A percentile compares a stretch with the other conserved stretches of the same genome.
These are phyloP conservation scores for Chamaetylas fuelleborni DNA, from an alignment of 2,113 vertebrate genomes.

Conservation along the genomic window DNA sequence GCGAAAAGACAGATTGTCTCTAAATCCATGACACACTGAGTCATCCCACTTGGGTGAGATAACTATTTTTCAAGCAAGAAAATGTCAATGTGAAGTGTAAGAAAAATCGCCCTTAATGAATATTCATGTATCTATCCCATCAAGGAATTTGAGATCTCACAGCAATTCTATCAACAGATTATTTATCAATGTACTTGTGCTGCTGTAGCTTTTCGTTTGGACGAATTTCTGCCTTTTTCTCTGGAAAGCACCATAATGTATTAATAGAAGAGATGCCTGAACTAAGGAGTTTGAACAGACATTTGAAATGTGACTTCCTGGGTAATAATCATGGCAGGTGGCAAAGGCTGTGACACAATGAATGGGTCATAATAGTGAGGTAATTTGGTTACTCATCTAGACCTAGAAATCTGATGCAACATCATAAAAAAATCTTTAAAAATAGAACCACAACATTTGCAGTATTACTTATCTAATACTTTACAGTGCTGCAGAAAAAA, in stretches of 20 bases:
- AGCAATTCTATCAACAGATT: not conserved
- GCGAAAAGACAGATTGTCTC: not conserved
- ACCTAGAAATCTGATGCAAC: not conserved
- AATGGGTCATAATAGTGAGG: not conserved
- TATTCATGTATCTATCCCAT: not conserved
- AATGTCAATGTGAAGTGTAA: conserved; percentile 21
- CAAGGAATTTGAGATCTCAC: not conserved
- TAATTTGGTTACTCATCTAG: not conserved
- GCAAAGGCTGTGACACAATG: not conserved
- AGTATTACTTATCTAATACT: not conserved
- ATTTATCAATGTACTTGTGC: not conserved
- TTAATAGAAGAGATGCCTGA: not conserved
- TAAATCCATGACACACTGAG: not conserved
- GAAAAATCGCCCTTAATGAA: not conserved
- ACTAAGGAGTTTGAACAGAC: not conserved
- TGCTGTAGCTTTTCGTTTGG: not conserved
- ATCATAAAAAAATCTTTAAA: not conserved
- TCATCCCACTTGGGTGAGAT: not conserved
- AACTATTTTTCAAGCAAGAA: not conserved
- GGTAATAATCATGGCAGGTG: not conserved
- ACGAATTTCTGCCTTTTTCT: not conserved
- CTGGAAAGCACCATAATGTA: not conserved
- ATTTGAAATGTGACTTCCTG: not conserved
- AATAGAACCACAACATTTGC: not conserved
- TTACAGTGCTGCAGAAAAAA: not conserved